Evolutionary conservation across 2,888 invertebrate species (phyloP).

Genomic region (Drosophila hamatofila): DNA sequence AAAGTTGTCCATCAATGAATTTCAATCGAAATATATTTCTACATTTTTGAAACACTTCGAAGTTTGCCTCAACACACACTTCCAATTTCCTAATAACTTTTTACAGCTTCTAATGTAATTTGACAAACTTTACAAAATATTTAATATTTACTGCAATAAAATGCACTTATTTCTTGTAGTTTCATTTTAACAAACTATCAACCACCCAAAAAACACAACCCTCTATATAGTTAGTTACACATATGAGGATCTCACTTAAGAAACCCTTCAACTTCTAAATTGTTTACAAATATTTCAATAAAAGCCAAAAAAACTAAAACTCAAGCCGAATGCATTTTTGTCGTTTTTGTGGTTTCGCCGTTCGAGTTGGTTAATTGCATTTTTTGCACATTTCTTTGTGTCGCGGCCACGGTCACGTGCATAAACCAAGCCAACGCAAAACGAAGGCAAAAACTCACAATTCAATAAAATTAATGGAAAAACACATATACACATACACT

Average conservation of each 20-base stretch:
- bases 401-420: slow-evolving; percentile 47
- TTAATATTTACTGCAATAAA: neutral
- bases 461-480: slow-evolving; percentile 64
- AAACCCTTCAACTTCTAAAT: neutral
- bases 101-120: neutral
- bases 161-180: neutral
- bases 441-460: slow-evolving; percentile 35
- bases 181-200: neutral
- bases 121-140: neutral
- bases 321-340: neutral
- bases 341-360: neutral
- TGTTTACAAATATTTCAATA: slow-evolving; percentile 25
- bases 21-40: too few relatives aligned
- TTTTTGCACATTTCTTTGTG: slow-evolving; percentile 50
- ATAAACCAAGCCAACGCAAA: slow-evolving; percentile 28
- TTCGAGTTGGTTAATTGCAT: slow-evolving; percentile 56
- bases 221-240: neutral
- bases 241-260: neutral
- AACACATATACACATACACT: slow-evolving; percentile 16
- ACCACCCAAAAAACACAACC: neutral
- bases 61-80: too few relatives aligned
- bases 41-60: too few relatives aligned
- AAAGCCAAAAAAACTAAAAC: slow-evolving; percentile 1
- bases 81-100: neutral
- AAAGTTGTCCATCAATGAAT: too few relatives aligned